Base-by-base conservation (phyloP, 1,140 invertebrate genomes). In the Teleogryllus occipitalis region DNA sequence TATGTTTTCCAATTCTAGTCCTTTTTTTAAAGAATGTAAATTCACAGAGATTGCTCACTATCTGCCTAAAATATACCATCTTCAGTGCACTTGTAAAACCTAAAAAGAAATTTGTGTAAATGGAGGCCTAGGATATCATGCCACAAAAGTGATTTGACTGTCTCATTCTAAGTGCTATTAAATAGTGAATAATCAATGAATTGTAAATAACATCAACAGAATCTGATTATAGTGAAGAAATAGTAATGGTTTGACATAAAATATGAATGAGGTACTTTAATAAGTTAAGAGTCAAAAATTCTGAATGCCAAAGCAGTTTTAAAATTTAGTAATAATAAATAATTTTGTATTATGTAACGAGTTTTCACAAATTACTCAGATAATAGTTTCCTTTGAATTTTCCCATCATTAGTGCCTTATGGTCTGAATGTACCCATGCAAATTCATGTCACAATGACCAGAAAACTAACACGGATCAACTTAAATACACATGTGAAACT, bases 331-430 rank as follows among this genome's bases (percentile, higher is more conserved):
- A 39, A 39, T 39, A 39, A 39, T 2, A 39, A 39, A 39, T 39
- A 39, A 39, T 39, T 39, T 39, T 39, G 27, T 39, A 39, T 39
- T 39, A 39, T 39, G 27, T 39, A 39, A 39, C 27, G 5, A 39
- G 27, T 39, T 39, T 39, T 39, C 27, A 39, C 27, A 39, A 39
- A 39, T 39, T 39, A 39, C 27, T 39, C 1, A 39, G 27, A 65
- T 18, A 65, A 65, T 14, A 65, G 54, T 7, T 65, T 14, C 18
- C 10, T 18, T 65, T 65, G 54, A 65, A 7, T 65, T 65, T 65
- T 65, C 54, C 54, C 54, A 65, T 65, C 54, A 65, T 65, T 65
- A 65, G 54, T 65, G 54, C 54, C 54, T 65, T 65, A 65, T 39
- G 27, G 27, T 39, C 27, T 39, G 27, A 39, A 39, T 39, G 27